These are phyloP conservation scores for Nautilus pompilius DNA, from an alignment of 1,140 invertebrate species.

Conservation along the genomic window DNA sequence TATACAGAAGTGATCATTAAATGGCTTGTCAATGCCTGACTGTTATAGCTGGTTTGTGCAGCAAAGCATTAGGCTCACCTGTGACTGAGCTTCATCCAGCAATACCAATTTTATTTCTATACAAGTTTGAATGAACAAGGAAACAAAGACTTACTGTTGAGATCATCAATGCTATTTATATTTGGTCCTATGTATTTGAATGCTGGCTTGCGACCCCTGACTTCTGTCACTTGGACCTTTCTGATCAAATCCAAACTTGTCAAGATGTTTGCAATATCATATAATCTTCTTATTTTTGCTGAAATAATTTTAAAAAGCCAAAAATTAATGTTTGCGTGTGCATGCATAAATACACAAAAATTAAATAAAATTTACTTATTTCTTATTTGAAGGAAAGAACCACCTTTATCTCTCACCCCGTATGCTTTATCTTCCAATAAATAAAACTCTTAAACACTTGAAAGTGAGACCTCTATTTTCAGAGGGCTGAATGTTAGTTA, in stretches of 20 bases:
- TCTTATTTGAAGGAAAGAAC: too few relatives aligned
- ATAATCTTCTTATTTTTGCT: conserved; percentile 69
- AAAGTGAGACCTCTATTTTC: too few relatives aligned
- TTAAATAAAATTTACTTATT: too few relatives aligned
- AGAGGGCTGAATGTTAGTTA: too few relatives aligned
- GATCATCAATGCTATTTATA: conserved; percentile 44
- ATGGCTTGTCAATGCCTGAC: too few relatives aligned
- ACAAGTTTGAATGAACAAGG: background rate
- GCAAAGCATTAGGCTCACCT: background rate
- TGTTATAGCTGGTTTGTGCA: background rate
- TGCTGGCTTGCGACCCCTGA: conserved; percentile 65
- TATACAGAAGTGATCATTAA: too few relatives aligned
- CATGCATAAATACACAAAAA: too few relatives aligned
- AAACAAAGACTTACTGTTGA: conserved; percentile 24
- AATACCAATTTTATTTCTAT: background rate
- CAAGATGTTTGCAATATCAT: conserved; percentile 74
- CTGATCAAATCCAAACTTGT: conserved; percentile 68
- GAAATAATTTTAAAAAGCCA: conserved; percentile 18
- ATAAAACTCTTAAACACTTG: too few relatives aligned
- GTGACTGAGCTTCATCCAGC: background rate
- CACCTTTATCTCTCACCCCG: too few relatives aligned
- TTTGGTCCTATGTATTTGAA: conserved; percentile 68
- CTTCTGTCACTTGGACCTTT: conserved; percentile 61
- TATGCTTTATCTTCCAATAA: too few relatives aligned
- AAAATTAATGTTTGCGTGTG: too few relatives aligned